phyloP scores from a whole-genome alignment of 1,140 invertebrate genomes.

The Apis dorsata region DNA sequence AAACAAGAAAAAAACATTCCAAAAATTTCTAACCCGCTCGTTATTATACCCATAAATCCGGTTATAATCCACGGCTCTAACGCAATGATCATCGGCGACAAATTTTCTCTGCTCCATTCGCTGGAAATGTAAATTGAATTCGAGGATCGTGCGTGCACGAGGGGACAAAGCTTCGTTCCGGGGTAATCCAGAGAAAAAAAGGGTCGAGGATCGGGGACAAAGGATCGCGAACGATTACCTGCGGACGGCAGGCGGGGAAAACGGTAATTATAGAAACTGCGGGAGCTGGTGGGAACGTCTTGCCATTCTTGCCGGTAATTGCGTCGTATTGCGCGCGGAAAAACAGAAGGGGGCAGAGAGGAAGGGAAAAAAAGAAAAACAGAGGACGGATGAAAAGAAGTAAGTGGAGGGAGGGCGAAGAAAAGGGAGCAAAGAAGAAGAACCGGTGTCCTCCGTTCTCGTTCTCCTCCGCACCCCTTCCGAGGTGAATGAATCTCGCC shows the following conservation, averaged over 20 bases:
- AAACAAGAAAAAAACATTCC: background rate
- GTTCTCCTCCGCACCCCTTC: background rate
- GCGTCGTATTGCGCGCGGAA: conserved; percentile 50
- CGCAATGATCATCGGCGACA: background rate
- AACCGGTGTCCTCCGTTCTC: conserved; percentile 27
- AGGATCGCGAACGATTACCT: conserved; percentile 26
- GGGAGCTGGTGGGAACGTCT: conserved; percentile 50
- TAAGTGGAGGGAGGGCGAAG: conserved; percentile 20
- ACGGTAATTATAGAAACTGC: conserved; percentile 56
- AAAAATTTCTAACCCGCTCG: background rate
- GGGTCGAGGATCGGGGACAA: conserved; percentile 32
- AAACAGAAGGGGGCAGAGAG: conserved; percentile 36
- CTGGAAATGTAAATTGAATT: conserved; percentile 22
- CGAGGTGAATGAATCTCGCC: conserved; percentile 14
- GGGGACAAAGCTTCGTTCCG: conserved; percentile 10
- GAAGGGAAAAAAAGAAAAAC: background rate
- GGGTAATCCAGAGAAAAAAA: conserved; percentile 12
- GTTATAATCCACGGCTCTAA: background rate
- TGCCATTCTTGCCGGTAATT: conserved; percentile 60
- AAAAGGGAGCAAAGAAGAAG: background rate
- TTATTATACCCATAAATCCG: background rate
- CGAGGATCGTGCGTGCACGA: background rate
- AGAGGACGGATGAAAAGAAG: conserved; percentile 23
- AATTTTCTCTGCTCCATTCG: background rate
- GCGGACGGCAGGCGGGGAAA: background rate